Percentiles rank a stretch among this genome's conserved stretches.
Evolutionary conservation across 2,113 vertebrate genomes (phyloP).

Genomic region (Chrysemys picta): DNA sequence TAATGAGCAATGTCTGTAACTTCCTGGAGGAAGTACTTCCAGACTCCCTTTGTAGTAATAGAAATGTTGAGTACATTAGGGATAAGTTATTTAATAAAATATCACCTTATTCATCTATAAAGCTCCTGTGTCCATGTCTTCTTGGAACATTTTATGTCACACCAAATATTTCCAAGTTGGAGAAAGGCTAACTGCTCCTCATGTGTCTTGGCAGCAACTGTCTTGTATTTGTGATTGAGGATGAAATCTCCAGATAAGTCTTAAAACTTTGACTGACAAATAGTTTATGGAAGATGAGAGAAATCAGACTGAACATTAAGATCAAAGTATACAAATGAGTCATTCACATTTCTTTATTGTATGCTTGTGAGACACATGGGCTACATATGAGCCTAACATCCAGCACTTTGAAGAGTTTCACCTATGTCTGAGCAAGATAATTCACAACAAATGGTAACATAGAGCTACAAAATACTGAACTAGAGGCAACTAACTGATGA

Average conservation of each 20-base stretch:
- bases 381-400: background rate
- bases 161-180: background rate
- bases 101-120: background rate
- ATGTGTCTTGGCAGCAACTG: background rate
- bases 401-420: background rate
- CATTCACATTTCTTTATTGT: conserved; percentile 21
- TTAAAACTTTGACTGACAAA: conserved; percentile 41
- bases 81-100: background rate
- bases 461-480: background rate
- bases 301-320: background rate
- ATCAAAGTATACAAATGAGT: conserved; percentile 26
- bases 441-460: background rate
- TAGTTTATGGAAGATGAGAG: conserved; percentile 33
- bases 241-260: conserved; percentile 23
- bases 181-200: background rate
- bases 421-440: background rate
- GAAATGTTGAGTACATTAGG: background rate
- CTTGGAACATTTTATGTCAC: background rate
- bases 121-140: background rate
- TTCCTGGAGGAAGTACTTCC: background rate
- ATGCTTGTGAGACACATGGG: background rate
- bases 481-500: background rate
- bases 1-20: conserved; percentile 45
- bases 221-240: conserved; percentile 10
- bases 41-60: background rate